Evolutionary conservation across 2,888 invertebrate genomes (phyloP), one percentile per base, ranked within the genome.

Genomic region (Plebejus melissa): DNA sequence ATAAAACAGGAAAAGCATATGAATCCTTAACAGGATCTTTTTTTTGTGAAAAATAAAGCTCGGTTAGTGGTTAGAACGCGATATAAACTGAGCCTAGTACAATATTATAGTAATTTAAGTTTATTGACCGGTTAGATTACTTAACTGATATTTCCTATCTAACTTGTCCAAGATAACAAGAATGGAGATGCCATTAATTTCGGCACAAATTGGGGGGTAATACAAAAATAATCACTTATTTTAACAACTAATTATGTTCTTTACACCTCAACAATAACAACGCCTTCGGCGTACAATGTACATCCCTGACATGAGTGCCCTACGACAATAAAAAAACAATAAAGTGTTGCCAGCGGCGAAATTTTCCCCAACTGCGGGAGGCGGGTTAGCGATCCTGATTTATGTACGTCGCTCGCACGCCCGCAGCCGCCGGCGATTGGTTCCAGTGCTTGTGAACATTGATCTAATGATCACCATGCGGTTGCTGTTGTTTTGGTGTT

Each of bases 341-440:
- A 38, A 70, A 70, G 41, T 70, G 70, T 70, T 70, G 70, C 70
- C 70, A 70, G 70, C 41, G 70, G 70, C 70, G 7, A 70, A 70
- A 22, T 70, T 70, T 38, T 41, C 70, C 70, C 70, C 70, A 41
- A 70, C 28, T 70, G 70, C 70, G n/a, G 80, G 78, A 78, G 77
- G 78, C 80, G 79, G 82, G 79, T 78, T 80, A 78, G 80, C 79
- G 80, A 79, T 78, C 81, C 80, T 82, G 84, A 80, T 82, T 83
- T 83, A 84, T 79, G 79, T 81, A 80, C 79, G 77, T 83, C 80
- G 78, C 79, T 76, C 76, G 82, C 84, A 83, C 82, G 79, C 77
- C 80, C 83, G 78, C 77, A 79, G 75, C 80, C 82, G 80, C 77
- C 74, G 79, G 77, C 65, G 65, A 65, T 65, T 65, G 65, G 65